These are phyloP conservation scores for Rhodophaea formosa DNA, from an alignment of 2,888 invertebrate species.

Conservation along the genomic window DNA sequence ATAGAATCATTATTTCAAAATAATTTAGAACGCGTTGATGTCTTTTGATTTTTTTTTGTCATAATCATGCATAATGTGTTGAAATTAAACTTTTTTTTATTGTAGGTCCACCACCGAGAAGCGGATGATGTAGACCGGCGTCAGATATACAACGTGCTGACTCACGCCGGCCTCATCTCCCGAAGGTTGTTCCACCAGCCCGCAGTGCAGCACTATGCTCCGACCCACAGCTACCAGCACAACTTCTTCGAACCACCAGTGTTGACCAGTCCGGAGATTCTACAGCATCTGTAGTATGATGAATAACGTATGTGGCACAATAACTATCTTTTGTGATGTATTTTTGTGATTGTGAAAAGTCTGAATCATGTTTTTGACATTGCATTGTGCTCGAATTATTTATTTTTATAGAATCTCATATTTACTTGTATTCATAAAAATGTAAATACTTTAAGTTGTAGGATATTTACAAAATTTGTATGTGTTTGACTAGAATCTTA, in stretches of 20 bases:
- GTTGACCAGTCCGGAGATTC: constrained; percentile 50
- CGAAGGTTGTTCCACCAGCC: constrained; percentile 39
- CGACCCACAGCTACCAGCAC: constrained; percentile 24
- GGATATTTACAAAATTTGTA: background rate
- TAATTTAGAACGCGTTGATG: background rate
- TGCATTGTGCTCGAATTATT: too few relatives aligned
- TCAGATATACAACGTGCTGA: constrained; percentile 83
- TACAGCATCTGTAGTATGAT: constrained; percentile 48
- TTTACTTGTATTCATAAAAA: too few relatives aligned
- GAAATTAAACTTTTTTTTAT: background rate
- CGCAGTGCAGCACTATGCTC: constrained; percentile 22
- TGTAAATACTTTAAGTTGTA: too few relatives aligned
- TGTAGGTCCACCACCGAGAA: constrained; percentile 80
- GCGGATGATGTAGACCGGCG: constrained; percentile 82
- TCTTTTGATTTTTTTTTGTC: background rate
- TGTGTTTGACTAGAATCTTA: background rate
- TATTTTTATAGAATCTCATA: too few relatives aligned
- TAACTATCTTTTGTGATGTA: background rate
- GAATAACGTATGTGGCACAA: background rate
- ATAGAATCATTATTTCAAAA: too few relatives aligned
- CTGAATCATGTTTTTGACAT: background rate
- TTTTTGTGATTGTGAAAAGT: background rate
- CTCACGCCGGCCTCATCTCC: constrained; percentile 83
- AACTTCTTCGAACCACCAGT: constrained; percentile 38
- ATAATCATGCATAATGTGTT: too few relatives aligned